Evolutionary conservation across 2,113 vertebrate genomes (phyloP).

Genomic region (Limnothrissa miodon): DNA sequence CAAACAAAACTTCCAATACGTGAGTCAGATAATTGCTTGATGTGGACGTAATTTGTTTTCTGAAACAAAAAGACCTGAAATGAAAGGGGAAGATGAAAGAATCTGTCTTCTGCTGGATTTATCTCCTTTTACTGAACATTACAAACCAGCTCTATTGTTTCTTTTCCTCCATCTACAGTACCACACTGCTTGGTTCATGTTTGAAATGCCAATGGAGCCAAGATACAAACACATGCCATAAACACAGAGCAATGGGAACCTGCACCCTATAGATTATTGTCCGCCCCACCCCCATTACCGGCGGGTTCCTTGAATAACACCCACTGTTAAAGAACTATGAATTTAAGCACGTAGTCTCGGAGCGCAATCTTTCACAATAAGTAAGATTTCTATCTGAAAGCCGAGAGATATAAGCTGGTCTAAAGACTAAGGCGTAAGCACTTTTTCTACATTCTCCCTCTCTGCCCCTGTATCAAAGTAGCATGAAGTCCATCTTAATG

Average conservation of each 20-base stretch:
- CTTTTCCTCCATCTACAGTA: background rate
- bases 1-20: background rate
- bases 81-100: no score
- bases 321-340: background rate
- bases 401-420: background rate
- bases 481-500: conserved; percentile 3
- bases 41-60: background rate
- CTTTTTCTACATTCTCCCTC: background rate
- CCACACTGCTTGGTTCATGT: background rate
- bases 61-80: background rate
- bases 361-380: background rate
- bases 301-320: background rate
- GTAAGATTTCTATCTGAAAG: conserved; percentile 2
- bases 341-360: background rate
- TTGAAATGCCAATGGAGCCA: background rate
- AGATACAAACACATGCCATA: background rate
- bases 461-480: background rate
- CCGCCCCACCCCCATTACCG: background rate
- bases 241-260: background rate
- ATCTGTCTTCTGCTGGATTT: no score
- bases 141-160: background rate
- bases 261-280: background rate
- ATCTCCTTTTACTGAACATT: no score
- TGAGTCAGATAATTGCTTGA: background rate
- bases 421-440: background rate